Conservation (phyloP, 2,888 invertebrate species). For the Cylloceria caligata region DNA sequence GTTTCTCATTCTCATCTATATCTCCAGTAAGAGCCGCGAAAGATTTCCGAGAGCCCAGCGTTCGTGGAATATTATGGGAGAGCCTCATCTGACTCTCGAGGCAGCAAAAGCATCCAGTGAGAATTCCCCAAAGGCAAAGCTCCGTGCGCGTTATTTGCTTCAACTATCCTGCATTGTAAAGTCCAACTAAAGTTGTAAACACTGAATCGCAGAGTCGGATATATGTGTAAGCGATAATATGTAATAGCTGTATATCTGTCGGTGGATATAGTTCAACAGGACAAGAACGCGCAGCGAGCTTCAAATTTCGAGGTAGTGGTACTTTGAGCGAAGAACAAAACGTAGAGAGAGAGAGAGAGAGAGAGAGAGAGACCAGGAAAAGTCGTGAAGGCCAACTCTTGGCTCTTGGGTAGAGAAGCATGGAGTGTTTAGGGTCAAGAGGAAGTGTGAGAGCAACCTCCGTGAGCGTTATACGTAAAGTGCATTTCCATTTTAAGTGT, state of each 20-base stretch:
- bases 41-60: conserved; percentile 4
- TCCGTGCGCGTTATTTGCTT: conserved; percentile 56
- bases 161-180: conserved; percentile 61
- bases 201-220: conserved; percentile 29
- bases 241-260: conserved; percentile 25
- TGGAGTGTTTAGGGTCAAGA: conserved; percentile 69
- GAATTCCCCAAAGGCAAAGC: conserved; percentile 43
- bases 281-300: not conserved
- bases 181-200: conserved; percentile 61
- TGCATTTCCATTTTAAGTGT: conserved; percentile 72
- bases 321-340: not conserved
- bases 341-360: not conserved
- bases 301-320: conserved; percentile 34
- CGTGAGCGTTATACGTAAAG: conserved; percentile 56
- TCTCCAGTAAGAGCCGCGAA: not conserved
- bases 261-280: conserved; percentile 1
- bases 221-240: conserved; percentile 37
- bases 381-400: conserved; percentile 35
- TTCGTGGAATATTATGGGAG: conserved; percentile 46
- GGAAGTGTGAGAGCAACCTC: conserved; percentile 26
- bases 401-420: conserved; percentile 47
- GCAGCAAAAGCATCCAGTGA: not conserved
- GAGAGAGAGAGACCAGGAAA: not conserved
- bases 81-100: conserved; percentile 19
- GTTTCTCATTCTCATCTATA: conserved; percentile 38